Evolutionary conservation across 2,113 vertebrate species (phyloP), one percentile per base, ranked within the genome.

Genomic region (Siniperca knerii): DNA sequence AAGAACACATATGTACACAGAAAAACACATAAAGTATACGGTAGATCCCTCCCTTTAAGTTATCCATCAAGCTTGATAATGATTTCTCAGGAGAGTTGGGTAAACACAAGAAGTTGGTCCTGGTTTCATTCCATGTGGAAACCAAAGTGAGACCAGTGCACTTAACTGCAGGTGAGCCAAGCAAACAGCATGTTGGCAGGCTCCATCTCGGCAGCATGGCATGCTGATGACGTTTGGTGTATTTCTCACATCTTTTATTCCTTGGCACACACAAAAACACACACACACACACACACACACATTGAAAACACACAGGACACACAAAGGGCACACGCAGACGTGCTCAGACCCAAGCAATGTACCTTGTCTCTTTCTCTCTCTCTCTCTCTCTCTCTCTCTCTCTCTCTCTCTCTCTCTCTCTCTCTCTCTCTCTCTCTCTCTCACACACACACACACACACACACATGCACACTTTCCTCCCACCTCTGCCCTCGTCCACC

Each of bases 341-440:
- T 87, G 75, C 80, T 90, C 84, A 91, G 75, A 90, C 87, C 84
- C 82, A 80, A 91, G 87, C 87, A 87, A 84, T 92, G 90, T 71
- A 79, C 85, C 76, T 64, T 37, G 61, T n/a, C n/a, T n/a, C n/a
- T n/a, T 84, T 79, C 86, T 64, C 23, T 29, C 62, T 76, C 55
- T 55, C 48, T 61, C 44, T 65, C 50, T 13, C 68, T 42, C 54
- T 21, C 65, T 54, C 58, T 77, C 82, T 57, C 23, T 23, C 55
- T 72, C 46, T 48, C 66, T 21, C 46, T 61, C 57, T 9, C 64
- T 35, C 25, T n/a, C 62, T 76, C 54, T 54, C 48, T 61, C 44
- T 64, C 50, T 13, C 68, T 42, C 54, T 21, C 65, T 54, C 58
- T 77, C 82, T 57, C 23, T 23, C 55, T 72, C n/a, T n/a, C n/a